These are phyloP conservation scores for Anadara kagoshimensis DNA, from an alignment of 1,140 invertebrate genomes.

Conservation along the genomic window DNA sequence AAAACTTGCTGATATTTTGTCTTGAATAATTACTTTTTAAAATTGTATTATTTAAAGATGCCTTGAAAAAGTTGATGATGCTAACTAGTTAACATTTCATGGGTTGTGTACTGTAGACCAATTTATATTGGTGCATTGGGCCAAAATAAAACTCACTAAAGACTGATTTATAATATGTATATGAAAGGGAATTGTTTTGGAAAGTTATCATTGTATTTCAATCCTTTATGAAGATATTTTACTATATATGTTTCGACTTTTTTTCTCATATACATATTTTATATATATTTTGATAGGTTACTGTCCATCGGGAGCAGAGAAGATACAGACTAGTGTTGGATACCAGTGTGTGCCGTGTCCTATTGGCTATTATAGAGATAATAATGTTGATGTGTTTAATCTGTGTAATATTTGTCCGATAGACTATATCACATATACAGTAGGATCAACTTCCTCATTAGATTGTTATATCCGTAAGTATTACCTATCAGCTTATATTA, in stretches of 20 bases:
- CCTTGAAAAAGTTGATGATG: no score
- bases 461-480: constrained; percentile 45
- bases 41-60: no score
- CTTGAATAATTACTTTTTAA: no score
- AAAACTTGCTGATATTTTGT: no score
- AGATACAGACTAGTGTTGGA: not conserved
- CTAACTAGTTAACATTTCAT: no score
- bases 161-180: no score
- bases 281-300: constrained; percentile 21
- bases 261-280: not conserved
- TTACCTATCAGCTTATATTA: not conserved
- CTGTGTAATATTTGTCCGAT: constrained; percentile 36
- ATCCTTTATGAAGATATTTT: no score
- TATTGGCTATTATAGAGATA: constrained; percentile 49
- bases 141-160: no score
- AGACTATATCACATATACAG: constrained; percentile 28
- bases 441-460: constrained; percentile 9
- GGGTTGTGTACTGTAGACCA: no score
- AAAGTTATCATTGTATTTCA: not conserved
- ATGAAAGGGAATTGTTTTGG: not conserved
- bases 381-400: constrained; percentile 24
- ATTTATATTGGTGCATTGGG: no score
- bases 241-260: not conserved
- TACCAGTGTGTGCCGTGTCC: constrained; percentile 28
- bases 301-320: constrained; percentile 46